Evolutionary conservation across 2,113 vertebrate species (phyloP).

Genomic region (Holacanthus passer): DNA sequence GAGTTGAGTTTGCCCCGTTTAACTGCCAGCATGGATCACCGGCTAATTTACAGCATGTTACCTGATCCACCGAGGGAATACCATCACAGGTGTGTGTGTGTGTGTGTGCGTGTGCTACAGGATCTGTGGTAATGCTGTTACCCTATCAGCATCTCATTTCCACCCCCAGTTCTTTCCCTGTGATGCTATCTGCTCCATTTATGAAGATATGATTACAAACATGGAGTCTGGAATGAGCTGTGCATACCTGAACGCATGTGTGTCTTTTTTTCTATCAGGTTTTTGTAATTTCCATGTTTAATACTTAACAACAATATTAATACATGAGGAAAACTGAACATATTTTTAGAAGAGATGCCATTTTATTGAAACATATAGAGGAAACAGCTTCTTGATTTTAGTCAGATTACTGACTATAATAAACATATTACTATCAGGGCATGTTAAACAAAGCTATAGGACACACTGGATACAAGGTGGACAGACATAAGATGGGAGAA

Average conservation of each 20-base stretch:
- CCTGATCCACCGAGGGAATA: constrained; percentile 71
- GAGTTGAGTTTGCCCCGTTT: constrained; percentile 55
- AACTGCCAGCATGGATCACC: constrained; percentile 65
- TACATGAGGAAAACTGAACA: not conserved
- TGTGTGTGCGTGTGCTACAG: constrained; percentile 50
- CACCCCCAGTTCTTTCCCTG: constrained; percentile 51
- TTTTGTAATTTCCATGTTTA: not conserved
- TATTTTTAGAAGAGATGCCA: not conserved
- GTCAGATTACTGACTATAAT: not conserved
- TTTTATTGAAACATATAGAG: not conserved
- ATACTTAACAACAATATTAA: not conserved
- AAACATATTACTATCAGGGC: too few relatives aligned
- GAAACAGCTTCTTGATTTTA: not conserved
- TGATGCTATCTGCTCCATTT: constrained; percentile 70
- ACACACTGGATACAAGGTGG: too few relatives aligned
- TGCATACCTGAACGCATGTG: constrained; percentile 10
- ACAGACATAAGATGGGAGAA: not conserved
- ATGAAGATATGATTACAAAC: constrained; percentile 66
- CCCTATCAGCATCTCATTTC: constrained; percentile 69
- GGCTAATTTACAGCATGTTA: constrained; percentile 75
- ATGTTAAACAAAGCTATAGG: not conserved
- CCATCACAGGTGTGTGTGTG: constrained; percentile 62
- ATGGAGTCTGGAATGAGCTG: constrained; percentile 27
- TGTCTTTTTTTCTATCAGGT: not conserved
- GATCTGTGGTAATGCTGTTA: constrained; percentile 64